Evolutionary conservation across 2,113 vertebrate species (phyloP), one percentile per base, ranked within the genome.

Genomic region (Anguilla rostrata): DNA sequence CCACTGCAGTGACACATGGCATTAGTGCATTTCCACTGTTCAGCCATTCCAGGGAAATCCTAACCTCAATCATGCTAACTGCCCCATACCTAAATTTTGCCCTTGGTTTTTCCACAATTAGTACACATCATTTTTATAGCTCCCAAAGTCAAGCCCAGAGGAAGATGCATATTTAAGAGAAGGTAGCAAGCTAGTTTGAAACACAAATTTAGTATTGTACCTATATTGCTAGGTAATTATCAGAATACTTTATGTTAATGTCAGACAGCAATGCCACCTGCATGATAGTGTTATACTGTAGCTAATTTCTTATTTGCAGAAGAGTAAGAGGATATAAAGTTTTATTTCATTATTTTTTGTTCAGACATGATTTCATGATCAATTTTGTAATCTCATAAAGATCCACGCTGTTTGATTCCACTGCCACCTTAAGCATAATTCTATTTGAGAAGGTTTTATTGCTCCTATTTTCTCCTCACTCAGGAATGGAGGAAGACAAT

Each of bases 1-100:
- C 88, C 86, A 88, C 91, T 91, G 78, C 0, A 81, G 53, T 39
- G 11, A 39, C 71, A 75, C 29, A 75, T 26, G 16, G 5, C 71
- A 34, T n/a, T 71, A 3, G 63, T 34, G 26, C 11, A 3, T 29
- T 75, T 75, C 18, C 60, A 66, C 49, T 66, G 60, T 26, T 20
- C 60, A 66, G 60, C 20, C 3, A 66, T 66, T 53, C 8, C 49
- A 53, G 49, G 49, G 12, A 6, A 53, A 2, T 6, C 49, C 49
- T 53, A 53, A 53, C 49, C 7, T 53, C 49, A 53, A 53, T 53
- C 49, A 12, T 14, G 49, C 49, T 8, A 66, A 66, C 60, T 22
- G 20, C 60, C 60, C 60, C 18, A 66, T 66, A 26, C 18, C 60
- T 6, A 66, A 66, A 2, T 26, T 20, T 60, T 20, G 18, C 15